Base-by-base conservation (phyloP, 2,797 vertebrate species). In the Margarornis squamiger region DNA sequence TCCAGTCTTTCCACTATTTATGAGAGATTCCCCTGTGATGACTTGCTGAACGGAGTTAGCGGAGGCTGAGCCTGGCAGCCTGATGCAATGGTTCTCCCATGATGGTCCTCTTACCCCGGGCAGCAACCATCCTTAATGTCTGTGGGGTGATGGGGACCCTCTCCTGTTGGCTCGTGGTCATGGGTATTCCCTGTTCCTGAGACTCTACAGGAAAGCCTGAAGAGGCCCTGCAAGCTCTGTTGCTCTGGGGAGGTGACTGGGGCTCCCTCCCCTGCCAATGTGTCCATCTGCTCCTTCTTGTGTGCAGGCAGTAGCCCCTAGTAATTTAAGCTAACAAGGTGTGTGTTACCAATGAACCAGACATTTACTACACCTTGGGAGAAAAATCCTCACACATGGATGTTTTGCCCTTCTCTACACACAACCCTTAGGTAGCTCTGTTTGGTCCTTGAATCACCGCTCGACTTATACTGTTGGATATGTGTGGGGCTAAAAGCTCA, bases 221-320 rank as follows among this genome's bases (percentile, higher is more conserved):
- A 30, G 15, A 46, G 7, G 7, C 7, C 1, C 3, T 63, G 48
- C 6, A 8, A 34, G 29, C 5, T 79, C 52, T 24, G 14, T 11
- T 63, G 19, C 7, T 76, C 51, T 90, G 34, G 16, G 24, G 14
- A 72, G 23, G 18, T 49, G 46, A 41, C 7, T 7, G 15, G 6
- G 23, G 5, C 2, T 72, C 16, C 19, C 19, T 82, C 15, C 43
- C 0, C 0, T 29, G 22, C 6, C 2, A 1, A 3, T 9, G 29
- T 41, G 20, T 18, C 30, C 10, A 26, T 63, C 22, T 71, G n/a
- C 12, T 91, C 18, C 20, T 67, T 55, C 55, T 34, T 0, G 0
- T 24, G 15, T 3, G 1, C 1, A 4, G 21, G 32, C 3, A 72
- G 6, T 24, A 57, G 9, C 10, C 32, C 45, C 63, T 32, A 61